Evolutionary conservation across 2,888 invertebrate species (phyloP).

Genomic region (Hesperia comma): DNA sequence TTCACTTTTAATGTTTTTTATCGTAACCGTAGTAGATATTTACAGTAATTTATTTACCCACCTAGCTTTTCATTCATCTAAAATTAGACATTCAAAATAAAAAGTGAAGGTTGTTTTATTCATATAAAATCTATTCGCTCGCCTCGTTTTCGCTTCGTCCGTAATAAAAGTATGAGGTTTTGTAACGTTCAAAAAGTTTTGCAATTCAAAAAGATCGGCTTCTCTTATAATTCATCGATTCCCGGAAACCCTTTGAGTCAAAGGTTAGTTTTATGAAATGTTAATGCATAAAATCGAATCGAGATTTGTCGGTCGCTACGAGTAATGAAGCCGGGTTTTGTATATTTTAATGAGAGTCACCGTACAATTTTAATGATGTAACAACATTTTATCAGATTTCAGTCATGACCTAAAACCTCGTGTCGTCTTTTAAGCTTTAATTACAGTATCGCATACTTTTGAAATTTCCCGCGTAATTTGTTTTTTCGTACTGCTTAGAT

Average conservation of each 20-base stretch:
- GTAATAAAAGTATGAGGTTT: slow-evolving; percentile 4
- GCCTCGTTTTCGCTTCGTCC: neutral
- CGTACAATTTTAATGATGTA: neutral
- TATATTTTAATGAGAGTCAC: neutral
- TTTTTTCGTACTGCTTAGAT: no score
- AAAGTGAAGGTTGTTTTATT: neutral
- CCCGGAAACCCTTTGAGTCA: slow-evolving; percentile 31
- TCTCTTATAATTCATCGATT: neutral
- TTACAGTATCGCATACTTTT: no score
- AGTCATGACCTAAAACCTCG: neutral
- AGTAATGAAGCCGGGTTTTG: slow-evolving; percentile 33
- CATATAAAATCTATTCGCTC: neutral
- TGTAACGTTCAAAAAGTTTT: neutral
- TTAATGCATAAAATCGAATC: slow-evolving; percentile 17
- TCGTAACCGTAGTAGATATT: no score
- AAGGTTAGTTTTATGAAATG: slow-evolving; percentile 36
- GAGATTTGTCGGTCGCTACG: neutral
- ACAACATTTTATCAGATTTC: slow-evolving; percentile 8
- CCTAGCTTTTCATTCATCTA: no score
- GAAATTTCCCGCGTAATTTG: no score
- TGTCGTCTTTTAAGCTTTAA: no score
- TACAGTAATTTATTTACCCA: no score
- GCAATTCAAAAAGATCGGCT: neutral
- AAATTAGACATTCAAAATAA: no score
- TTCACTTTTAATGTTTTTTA: no score